A percentile compares a stretch with the other conserved stretches of the same genome.
phyloP scores from a whole-genome alignment of 2,797 vertebrate genomes.

The Zonotrichia albicollis region DNA sequence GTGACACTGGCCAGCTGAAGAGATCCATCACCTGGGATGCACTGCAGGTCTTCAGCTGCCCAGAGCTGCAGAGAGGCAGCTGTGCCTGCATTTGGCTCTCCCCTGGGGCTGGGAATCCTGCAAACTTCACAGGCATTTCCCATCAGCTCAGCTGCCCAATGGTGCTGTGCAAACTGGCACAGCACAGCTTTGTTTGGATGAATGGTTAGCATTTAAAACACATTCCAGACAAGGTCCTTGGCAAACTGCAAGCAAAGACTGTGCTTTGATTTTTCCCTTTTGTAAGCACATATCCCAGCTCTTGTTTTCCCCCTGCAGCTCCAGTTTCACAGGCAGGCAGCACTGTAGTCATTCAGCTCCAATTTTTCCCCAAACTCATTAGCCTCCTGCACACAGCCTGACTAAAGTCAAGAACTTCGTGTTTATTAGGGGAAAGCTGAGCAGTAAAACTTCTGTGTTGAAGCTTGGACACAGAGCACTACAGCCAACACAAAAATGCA shows the following conservation, averaged over 20 bases:
- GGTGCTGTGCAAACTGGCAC: neutral
- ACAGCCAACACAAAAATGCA: neutral
- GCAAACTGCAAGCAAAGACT: neutral
- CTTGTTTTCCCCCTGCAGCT: neutral
- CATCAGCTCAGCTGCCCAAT: neutral
- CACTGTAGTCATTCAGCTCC: neutral
- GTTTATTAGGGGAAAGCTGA: neutral
- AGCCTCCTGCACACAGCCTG: neutral
- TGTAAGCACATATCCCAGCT: neutral
- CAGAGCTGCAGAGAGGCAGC: neutral
- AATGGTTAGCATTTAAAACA: neutral
- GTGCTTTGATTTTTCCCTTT: neutral
- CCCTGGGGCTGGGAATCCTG: neutral
- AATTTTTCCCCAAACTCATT: neutral
- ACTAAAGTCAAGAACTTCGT: neutral
- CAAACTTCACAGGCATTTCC: neutral
- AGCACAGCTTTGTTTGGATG: neutral
- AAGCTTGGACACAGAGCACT: neutral
- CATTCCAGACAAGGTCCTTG: neutral
- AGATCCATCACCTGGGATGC: neutral
- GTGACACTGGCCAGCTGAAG: neutral
- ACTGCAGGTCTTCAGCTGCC: neutral
- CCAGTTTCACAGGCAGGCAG: neutral
- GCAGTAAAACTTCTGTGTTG: neutral
- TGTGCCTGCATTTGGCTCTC: neutral